Base-by-base conservation (phyloP, 1,140 invertebrate species). In the Meteorus sp. region DNA sequence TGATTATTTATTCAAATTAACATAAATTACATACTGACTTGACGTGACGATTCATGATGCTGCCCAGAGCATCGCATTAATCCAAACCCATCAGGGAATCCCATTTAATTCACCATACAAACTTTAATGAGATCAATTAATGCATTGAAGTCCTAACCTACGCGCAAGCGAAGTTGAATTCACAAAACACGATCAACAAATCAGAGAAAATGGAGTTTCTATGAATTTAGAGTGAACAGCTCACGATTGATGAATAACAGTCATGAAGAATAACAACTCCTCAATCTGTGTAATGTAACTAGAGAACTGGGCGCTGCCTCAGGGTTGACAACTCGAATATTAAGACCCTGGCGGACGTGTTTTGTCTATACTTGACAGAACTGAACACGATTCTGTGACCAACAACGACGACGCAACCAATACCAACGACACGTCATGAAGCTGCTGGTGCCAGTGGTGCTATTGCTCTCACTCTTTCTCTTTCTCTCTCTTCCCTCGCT, bases 1-100 rank as follows among this genome's bases (percentile, higher is more conserved):
- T n/a, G 15, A 39, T 39, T 39, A 5, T n/a, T 39, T 39, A n/a
- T 39, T 4, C 15, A 4, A 7, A 39, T 37, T 29, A 31, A 27
- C 52, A 43, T 37, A 45, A 22, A 44, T 33, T 65, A 70, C 70
- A 57, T 69, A 72, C 70, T 68, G 62, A 68, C 68, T 69, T 72
- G 62, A 52, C 60, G 52, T 45, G 44, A 43, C 47, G 55, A 56
- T 71, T 65, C 70, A 72, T 72, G 50, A 68, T 61, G 61, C 60
- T 60, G 47, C 48, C 50, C 59, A 53, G 15, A 53, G 17, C 39
- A 23, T 47, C n/a, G n/a, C n/a, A 47, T 17, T 51, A 54, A 29
- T 56, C 58, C 37, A 56, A 45, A 47, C 9, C 53, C n/a, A n/a
- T n/a, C 33, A 59, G 44, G 57, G 53, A 56, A 55, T 69, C 53